These are phyloP conservation scores for Parochlus steinenii DNA, from an alignment of 2,888 invertebrate species.

Conservation along the genomic window DNA sequence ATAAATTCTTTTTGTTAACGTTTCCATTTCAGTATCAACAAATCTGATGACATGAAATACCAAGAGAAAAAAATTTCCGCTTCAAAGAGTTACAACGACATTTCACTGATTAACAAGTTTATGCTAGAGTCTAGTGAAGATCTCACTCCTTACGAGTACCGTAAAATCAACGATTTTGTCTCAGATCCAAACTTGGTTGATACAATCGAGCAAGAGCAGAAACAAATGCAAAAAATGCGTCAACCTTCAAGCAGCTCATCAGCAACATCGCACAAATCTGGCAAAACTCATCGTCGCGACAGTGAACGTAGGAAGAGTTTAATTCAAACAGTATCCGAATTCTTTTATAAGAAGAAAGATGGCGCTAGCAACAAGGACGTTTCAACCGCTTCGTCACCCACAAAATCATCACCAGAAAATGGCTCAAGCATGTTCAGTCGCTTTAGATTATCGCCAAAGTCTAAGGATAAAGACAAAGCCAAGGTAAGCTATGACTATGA, in stretches of 20 bases:
- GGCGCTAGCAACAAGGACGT: slow-evolving; percentile 51
- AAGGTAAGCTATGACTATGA: slow-evolving; percentile 34
- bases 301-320: slow-evolving; percentile 61
- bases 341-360: slow-evolving; percentile 58
- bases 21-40: no score
- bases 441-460: slow-evolving; percentile 41
- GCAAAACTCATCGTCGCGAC: slow-evolving; percentile 27
- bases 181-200: slow-evolving; percentile 41
- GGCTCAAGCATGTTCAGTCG: slow-evolving; percentile 37
- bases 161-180: slow-evolving; percentile 28
- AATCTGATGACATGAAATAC: slow-evolving; percentile 19
- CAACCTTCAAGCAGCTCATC: slow-evolving; percentile 1
- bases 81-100: slow-evolving; percentile 30
- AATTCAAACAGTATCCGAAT: slow-evolving; percentile 68
- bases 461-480: slow-evolving; percentile 36
- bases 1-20: no score
- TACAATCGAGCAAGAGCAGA: slow-evolving; percentile 10
- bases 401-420: slow-evolving; percentile 16
- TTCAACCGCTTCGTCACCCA: slow-evolving; percentile 21
- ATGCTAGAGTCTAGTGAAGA: not conserved
- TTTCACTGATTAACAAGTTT: slow-evolving; percentile 15
- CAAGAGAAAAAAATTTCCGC: slow-evolving; percentile 27
- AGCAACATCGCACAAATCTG: slow-evolving; percentile 18
- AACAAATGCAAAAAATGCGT: no score
- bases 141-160: slow-evolving; percentile 17